phyloP scores from a whole-genome alignment of 2,888 invertebrate genomes.

The Proisotoma minuta region DNA sequence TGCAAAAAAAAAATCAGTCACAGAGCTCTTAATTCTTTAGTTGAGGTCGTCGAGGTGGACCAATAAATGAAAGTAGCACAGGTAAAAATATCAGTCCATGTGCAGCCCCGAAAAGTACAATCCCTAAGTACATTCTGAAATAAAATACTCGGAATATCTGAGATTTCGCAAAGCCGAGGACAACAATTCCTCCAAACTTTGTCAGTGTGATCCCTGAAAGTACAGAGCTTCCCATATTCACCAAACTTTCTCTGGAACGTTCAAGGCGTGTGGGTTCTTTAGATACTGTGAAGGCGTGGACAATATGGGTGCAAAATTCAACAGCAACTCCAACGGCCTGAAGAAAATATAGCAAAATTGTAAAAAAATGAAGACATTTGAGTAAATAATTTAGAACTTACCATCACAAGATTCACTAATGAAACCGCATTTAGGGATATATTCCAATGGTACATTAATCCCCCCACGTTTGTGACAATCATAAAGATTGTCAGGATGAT shows the following conservation, averaged over 20 bases:
- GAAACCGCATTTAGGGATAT: slow-evolving; percentile 90
- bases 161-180: slow-evolving; percentile 93
- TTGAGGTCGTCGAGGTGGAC: slow-evolving; percentile 39
- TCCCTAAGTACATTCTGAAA: slow-evolving; percentile 96
- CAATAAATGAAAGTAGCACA: slow-evolving; percentile 65
- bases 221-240: slow-evolving; percentile 91
- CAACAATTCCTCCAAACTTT: slow-evolving; percentile 94
- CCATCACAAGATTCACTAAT: slow-evolving; percentile 91
- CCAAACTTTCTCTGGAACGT: slow-evolving; percentile 76
- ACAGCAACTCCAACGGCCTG: slow-evolving; percentile 97
- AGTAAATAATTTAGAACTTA: slow-evolving; percentile 50
- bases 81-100: slow-evolving; percentile 97
- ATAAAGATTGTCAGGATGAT: slow-evolving; percentile 65
- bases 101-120: slow-evolving; percentile 91
- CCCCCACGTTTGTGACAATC: slow-evolving; percentile 78
- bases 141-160: slow-evolving; percentile 96
- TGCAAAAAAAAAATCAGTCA: no score
- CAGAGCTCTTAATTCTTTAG: no score
- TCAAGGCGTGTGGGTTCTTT: slow-evolving; percentile 65
- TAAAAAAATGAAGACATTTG: neutral
- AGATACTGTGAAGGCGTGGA: slow-evolving; percentile 82
- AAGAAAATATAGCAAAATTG: neutral
- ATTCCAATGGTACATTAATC: slow-evolving; percentile 86
- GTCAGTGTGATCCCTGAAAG: slow-evolving; percentile 96
- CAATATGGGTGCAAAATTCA: slow-evolving; percentile 96